phyloP scores from a whole-genome alignment of 2,888 invertebrate genomes.

The Andrena marginata region DNA sequence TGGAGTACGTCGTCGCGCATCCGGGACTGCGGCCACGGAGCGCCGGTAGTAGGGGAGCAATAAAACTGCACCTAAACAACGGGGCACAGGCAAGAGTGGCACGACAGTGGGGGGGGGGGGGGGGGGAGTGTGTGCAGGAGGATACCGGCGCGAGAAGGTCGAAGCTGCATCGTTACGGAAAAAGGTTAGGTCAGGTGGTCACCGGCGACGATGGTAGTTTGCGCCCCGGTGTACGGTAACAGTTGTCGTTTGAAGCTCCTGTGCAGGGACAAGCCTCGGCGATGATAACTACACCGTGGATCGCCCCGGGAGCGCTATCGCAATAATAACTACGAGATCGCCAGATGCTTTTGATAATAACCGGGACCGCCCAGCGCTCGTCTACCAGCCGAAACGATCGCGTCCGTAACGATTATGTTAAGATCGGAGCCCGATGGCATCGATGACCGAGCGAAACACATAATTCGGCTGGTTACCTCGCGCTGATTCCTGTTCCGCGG shows the following conservation, averaged over 20 bases:
- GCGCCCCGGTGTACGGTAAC: conserved; percentile 20
- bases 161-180: conserved; percentile 69
- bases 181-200: conserved; percentile 66
- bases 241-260: conserved; percentile 24
- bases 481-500: neutral
- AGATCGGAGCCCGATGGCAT: conserved; percentile 35
- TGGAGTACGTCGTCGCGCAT: conserved; percentile 59
- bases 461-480: conserved; percentile 15
- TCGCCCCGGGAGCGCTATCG: conserved; percentile 16
- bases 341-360: conserved; percentile 46
- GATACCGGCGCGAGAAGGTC: conserved; percentile 33
- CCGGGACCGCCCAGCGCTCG: neutral
- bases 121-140: neutral
- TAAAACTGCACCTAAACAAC: conserved; percentile 74
- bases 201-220: conserved; percentile 30
- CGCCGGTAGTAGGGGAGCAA: conserved; percentile 48
- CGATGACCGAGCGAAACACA: conserved; percentile 14
- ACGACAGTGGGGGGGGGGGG: neutral
- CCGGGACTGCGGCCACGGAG: conserved; percentile 51
- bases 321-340: conserved; percentile 37
- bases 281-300: conserved; percentile 37
- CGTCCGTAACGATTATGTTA: conserved; percentile 18
- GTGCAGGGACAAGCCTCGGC: neutral
- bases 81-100: conserved; percentile 10
- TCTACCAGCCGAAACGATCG: neutral